These are phyloP conservation scores for Abrostola tripartita DNA, from an alignment of 2,888 invertebrate species.

Conservation along the genomic window DNA sequence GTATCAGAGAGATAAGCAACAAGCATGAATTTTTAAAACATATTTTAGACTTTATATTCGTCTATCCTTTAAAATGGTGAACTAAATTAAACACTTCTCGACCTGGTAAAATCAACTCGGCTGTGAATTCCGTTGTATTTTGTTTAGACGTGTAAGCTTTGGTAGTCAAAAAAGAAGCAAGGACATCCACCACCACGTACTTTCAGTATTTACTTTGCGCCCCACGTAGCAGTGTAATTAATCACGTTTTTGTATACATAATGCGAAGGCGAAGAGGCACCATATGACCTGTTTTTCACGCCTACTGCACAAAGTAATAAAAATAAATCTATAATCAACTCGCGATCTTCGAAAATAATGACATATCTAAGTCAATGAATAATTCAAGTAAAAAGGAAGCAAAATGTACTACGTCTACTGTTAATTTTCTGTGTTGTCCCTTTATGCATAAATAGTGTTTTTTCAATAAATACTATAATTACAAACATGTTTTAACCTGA, in stretches of 20 bases:
- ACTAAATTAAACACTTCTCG: too few relatives aligned
- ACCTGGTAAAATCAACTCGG: too few relatives aligned
- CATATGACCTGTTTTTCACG: not conserved
- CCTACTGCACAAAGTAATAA: not conserved
- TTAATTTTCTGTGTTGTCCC: slow-evolving; percentile 25
- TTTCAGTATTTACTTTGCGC: not conserved
- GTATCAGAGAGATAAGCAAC: too few relatives aligned
- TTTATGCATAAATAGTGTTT: slow-evolving; percentile 8
- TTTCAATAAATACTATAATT: slow-evolving; percentile 18
- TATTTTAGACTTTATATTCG: too few relatives aligned
- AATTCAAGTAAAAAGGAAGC: too few relatives aligned
- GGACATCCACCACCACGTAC: not conserved
- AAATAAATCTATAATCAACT: slow-evolving; percentile 8
- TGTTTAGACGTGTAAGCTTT: not conserved
- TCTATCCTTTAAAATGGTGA: too few relatives aligned
- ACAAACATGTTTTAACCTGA: slow-evolving; percentile 19
- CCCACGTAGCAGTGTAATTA: slow-evolving; percentile 13
- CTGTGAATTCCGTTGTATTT: not conserved
- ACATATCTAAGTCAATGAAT: too few relatives aligned
- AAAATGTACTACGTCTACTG: slow-evolving; percentile 17
- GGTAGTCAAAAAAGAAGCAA: not conserved
- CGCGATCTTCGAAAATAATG: slow-evolving; percentile 2
- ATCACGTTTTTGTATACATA: slow-evolving; percentile 11
- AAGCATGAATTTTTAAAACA: too few relatives aligned
- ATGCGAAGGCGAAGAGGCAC: not conserved